A percentile compares a stretch with the other conserved stretches of the same genome.
These are phyloP conservation scores for Dissostichus mawsoni DNA, from an alignment of 2,113 vertebrate genomes.

Conservation along the genomic window DNA sequence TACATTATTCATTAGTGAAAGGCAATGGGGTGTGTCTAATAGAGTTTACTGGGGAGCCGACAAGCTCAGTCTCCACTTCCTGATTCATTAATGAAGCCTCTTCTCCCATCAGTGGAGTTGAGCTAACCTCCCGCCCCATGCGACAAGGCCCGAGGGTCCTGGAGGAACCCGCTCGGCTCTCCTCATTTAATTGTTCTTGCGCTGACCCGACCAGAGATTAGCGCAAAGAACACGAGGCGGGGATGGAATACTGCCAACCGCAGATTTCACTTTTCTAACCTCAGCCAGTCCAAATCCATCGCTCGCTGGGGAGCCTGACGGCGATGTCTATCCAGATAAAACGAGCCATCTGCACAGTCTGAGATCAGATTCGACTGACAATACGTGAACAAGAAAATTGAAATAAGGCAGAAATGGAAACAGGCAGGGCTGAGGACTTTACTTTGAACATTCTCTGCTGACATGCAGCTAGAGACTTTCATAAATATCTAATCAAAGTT, in stretches of 20 bases:
- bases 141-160: conserved; percentile 55
- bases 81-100: conserved; percentile 81
- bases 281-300: conserved; percentile 53
- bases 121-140: conserved; percentile 64
- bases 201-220: conserved; percentile 74
- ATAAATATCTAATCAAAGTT: conserved; percentile 39
- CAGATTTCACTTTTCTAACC: conserved; percentile 61
- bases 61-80: conserved; percentile 68
- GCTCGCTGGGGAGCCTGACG: not conserved
- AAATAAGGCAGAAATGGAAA: conserved; percentile 3
- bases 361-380: conserved; percentile 11
- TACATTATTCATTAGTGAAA: conserved; percentile 83
- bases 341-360: conserved; percentile 6
- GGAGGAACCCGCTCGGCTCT: conserved; percentile 59
- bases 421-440: not conserved
- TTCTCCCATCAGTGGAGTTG: conserved; percentile 66
- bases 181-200: conserved; percentile 75
- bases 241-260: conserved; percentile 44
- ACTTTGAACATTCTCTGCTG: conserved; percentile 15
- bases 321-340: conserved; percentile 37
- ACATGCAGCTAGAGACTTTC: conserved; percentile 14
- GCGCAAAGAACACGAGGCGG: conserved; percentile 43
- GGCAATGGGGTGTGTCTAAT: conserved; percentile 83
- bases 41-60: conserved; percentile 76
- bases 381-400: not conserved